These are phyloP conservation scores for Ferrisia virgata DNA, from an alignment of 2,888 invertebrate species.

Conservation along the genomic window DNA sequence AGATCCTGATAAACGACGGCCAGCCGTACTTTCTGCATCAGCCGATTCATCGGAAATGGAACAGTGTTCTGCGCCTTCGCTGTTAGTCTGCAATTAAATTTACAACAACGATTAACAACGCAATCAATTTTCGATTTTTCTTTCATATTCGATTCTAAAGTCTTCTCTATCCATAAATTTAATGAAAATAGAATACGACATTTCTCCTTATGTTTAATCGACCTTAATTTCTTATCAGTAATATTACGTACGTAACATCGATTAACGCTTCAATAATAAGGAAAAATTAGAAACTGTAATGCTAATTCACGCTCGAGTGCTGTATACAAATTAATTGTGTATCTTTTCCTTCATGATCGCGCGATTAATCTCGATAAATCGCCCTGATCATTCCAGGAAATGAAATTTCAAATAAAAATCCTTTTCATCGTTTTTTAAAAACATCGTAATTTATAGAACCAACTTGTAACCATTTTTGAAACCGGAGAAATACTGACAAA, in stretches of 20 bases:
- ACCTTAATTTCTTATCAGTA: background rate
- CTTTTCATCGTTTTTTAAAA: too few relatives aligned
- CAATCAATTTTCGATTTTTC: background rate
- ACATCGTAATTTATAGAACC: too few relatives aligned
- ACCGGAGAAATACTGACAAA: too few relatives aligned
- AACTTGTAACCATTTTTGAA: too few relatives aligned
- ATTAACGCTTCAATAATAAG: background rate
- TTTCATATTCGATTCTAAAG: background rate
- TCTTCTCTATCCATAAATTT: too few relatives aligned
- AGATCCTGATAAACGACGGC: slow-evolving; percentile 47
- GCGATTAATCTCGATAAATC: background rate
- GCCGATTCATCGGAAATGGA: slow-evolving; percentile 37
- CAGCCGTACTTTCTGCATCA: slow-evolving; percentile 21
- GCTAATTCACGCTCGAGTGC: background rate
- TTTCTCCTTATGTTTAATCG: background rate
- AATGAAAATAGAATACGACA: background rate
- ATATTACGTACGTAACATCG: background rate
- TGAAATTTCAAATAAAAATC: too few relatives aligned
- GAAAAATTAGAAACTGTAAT: background rate
- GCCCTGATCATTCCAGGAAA: too few relatives aligned
- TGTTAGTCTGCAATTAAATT: slow-evolving; percentile 25
- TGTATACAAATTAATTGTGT: too few relatives aligned
- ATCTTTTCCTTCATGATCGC: background rate
- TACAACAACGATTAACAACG: background rate
- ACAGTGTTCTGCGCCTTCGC: slow-evolving; percentile 38